Base-by-base conservation (phyloP, 1,140 invertebrate species). In the Drusus annulatus region DNA sequence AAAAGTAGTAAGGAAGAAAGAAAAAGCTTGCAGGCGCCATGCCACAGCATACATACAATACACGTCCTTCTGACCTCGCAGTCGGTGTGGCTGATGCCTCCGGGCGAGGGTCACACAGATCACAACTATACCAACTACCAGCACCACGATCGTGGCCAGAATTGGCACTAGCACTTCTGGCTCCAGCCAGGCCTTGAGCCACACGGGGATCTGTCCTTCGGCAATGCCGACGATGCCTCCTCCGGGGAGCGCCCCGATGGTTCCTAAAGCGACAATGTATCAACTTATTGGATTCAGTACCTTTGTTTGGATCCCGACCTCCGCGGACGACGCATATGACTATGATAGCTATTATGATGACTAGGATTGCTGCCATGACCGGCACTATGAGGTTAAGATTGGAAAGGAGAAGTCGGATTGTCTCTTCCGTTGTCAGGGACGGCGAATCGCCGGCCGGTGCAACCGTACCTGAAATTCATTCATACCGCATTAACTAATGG, bases 341-440 rank as follows among this genome's bases (percentile, higher is more conserved):
- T 87, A 97, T 94, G 86, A 98, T 94, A 84, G 96, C 95, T 88
- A 97, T 93, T 86, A 98, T 96, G 89, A 98, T 96, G 89, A 98
- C 94, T 84, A 98, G 93, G 79, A 97, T 91, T 80, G 96, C 96
- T 79, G 96, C 96, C 85, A 96, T 94, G 82, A 98, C 94, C n/a
- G 97, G 97, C 83, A 98, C 95, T 89, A 98, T 95, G 85, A 98
- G 93, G 91, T 98, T 97, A 84, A 97, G 92, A 89, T 98, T 97
- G 83, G 94, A 93, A 86, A 96, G 92, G 85, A 96, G 92, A 85
- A 95, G 93, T 91, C 93, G 93, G 89, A 96, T 91, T 82, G 94
- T 94, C 88, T 95, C 94, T 88, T 96, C 94, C 84, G 92, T 91
- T 84, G 93, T 93, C 84, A 93, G 90, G 86, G 96, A 93, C 84